A percentile compares a stretch with the other conserved stretches of the same genome.
Evolutionary conservation across 2,113 vertebrate genomes (phyloP).

Genomic region (Alligator mississippiensis): DNA sequence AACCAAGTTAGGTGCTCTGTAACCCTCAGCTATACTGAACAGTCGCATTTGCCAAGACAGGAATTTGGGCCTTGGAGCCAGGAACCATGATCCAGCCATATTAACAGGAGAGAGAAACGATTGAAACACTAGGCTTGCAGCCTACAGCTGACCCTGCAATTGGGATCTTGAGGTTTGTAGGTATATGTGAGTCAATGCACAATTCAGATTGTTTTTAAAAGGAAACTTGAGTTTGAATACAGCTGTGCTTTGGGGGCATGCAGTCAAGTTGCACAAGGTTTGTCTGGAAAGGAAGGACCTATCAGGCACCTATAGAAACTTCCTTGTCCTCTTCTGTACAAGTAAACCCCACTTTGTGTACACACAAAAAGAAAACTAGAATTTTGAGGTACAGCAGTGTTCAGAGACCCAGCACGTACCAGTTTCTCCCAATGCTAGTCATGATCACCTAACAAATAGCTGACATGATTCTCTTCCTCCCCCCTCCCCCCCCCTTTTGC

Average conservation of each 20-base stretch:
- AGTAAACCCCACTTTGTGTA: not conserved
- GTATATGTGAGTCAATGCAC: not conserved
- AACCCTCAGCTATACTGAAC: accelerated
- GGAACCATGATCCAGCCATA: not conserved
- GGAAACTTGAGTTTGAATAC: not conserved
- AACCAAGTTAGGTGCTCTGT: not conserved
- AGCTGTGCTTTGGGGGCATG: not conserved
- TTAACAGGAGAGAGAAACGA: not conserved
- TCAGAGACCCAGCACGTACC: not conserved
- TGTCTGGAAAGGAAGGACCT: not conserved
- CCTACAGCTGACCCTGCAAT: not conserved
- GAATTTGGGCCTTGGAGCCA: not conserved
- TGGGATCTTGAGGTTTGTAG: not conserved
- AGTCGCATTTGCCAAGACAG: not conserved
- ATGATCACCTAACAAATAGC: not conserved
- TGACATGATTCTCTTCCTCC: no score
- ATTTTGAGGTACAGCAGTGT: not conserved
- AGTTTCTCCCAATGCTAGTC: not conserved
- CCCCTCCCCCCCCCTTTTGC: no score
- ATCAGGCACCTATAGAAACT: not conserved
- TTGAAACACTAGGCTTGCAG: not conserved
- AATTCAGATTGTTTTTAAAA: not conserved
- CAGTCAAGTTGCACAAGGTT: no score
- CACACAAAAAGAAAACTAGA: not conserved
- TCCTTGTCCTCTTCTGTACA: not conserved